Base-by-base conservation (phyloP, 1,140 invertebrate genomes). In the Nephila pilipes region DNA sequence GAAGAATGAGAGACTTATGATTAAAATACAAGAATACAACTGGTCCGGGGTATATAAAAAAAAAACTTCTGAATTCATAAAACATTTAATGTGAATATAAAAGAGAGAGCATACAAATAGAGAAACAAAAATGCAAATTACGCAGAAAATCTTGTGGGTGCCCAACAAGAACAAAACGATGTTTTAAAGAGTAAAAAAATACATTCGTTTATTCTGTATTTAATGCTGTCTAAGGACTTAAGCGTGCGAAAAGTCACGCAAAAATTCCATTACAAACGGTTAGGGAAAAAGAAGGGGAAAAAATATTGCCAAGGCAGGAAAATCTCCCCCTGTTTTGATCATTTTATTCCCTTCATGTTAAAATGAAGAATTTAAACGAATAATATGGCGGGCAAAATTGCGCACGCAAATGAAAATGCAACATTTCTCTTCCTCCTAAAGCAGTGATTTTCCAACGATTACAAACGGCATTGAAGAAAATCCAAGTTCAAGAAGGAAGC, bases 351-450 rank as follows among this genome's bases (percentile, higher is more conserved):
- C 90, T 87, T 29, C 60, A 93, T 93, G 91, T 60, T 57, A 87
- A 93, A 93, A 93, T 87, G 91, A 87, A 93, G 85, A 93, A 93
- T 93, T 93, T 87, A 87, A 93, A 79, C 63, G 65, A 93, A 60
- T 83, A 91, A 85, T 81, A 65, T 29, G 46, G 55, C 54, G 60
- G n/a, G n/a, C 36, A 57, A 91, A 91, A 85, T 91, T 85, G 90
- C 80, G 60, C 90, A 91, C 90, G 90, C 90, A 65, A 69, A 85
- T 91, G 57, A n/a, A 65, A 91, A 91, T 25, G 29, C 75, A n/a
- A 29, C 58, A 83, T n/a, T 90, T 90, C 90, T 55, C 36, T 55
- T 79, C 29, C 87, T n/a, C 1, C 32, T 69, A 22, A 46, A 46
- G 25, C 29, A 75, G 29, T 75, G 38, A 54, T 83, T 54, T 83